Evolutionary conservation across 1,140 invertebrate genomes (phyloP).

Genomic region (Carposina sasakii): DNA sequence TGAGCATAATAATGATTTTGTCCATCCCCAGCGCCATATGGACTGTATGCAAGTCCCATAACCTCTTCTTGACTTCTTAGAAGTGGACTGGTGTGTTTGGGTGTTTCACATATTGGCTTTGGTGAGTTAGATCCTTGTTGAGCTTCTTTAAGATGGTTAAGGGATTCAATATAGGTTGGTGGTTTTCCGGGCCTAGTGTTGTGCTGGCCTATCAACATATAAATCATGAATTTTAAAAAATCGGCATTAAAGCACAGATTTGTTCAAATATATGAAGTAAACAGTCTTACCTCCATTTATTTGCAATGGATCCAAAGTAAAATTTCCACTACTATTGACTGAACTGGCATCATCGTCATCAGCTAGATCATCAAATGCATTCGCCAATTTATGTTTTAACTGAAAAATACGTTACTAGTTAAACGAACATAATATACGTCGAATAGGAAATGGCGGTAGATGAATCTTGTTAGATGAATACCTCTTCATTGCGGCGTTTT

Average conservation of each 20-base stretch:
- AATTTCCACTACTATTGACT: conserved; percentile 67
- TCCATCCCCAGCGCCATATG: conserved; percentile 59
- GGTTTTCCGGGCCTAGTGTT: conserved; percentile 38
- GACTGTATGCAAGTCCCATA: conserved; percentile 42
- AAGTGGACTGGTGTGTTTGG: conserved; percentile 38
- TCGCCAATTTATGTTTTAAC: conserved; percentile 71
- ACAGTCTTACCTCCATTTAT: conserved; percentile 40
- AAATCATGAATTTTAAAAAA: not conserved
- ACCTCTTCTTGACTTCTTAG: conserved; percentile 41
- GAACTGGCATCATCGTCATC: conserved; percentile 74
- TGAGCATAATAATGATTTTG: conserved; percentile 56
- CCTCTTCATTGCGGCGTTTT: conserved; percentile 73
- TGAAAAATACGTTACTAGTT: conserved; percentile 31
- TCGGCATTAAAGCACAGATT: not conserved
- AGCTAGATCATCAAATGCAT: conserved; percentile 74
- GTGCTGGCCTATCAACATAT: conserved; percentile 22
- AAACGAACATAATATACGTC: not conserved
- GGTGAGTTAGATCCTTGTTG: conserved; percentile 41
- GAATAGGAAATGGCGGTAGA: conserved; percentile 3
- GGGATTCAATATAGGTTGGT: conserved; percentile 58
- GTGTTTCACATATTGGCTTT: conserved; percentile 51
- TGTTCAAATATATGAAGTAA: not conserved
- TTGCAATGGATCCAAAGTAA: conserved; percentile 46
- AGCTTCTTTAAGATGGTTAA: conserved; percentile 53
- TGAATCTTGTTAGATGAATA: conserved; percentile 28